phyloP scores from a whole-genome alignment of 2,888 invertebrate genomes.

The Mythimna vitellina region DNA sequence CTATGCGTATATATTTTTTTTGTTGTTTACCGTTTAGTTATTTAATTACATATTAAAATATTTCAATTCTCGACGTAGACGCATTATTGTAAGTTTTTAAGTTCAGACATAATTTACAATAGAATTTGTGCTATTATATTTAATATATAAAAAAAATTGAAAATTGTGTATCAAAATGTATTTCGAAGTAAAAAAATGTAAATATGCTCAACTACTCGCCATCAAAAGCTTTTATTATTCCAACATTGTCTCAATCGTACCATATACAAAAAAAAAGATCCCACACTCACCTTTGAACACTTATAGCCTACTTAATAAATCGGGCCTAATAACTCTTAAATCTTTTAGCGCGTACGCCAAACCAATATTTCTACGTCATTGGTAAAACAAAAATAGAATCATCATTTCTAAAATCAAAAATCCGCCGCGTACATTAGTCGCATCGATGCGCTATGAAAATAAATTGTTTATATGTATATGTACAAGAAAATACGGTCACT shows the following conservation, averaged over 20 bases:
- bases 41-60: no score
- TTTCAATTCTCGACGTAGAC: no score
- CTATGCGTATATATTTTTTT: no score
- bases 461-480: constrained; percentile 84
- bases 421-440: constrained; percentile 64
- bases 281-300: background rate
- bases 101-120: no score
- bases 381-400: constrained; percentile 76
- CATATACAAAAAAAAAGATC: background rate
- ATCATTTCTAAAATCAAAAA: constrained; percentile 65
- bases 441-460: constrained; percentile 86
- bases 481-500: constrained; percentile 84
- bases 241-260: background rate
- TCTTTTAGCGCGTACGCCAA: constrained; percentile 46
- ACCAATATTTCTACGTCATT: constrained; percentile 66
- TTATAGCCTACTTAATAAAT: constrained; percentile 29
- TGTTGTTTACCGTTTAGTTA: no score
- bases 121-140: no score
- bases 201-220: background rate
- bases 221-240: constrained; percentile 14
- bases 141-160: no score
- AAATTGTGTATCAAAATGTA: no score
- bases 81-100: no score
- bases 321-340: constrained; percentile 36
- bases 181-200: background rate